A percentile compares a stretch with the other conserved stretches of the same genome.
phyloP scores from a whole-genome alignment of 2,888 invertebrate genomes.

The Drosophila mimetica region DNA sequence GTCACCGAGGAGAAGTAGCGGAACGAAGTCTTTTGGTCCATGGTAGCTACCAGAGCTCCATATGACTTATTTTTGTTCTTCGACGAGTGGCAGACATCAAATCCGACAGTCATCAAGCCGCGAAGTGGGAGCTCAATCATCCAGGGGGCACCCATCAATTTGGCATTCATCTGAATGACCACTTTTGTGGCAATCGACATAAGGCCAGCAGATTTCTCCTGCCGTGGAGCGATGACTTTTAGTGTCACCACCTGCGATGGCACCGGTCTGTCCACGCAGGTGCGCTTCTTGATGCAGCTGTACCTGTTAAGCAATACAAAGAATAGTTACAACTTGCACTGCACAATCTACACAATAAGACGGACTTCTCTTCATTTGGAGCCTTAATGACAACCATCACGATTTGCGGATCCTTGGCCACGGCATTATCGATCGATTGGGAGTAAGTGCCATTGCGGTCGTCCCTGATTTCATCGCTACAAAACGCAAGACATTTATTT shows the following conservation, averaged over 20 bases:
- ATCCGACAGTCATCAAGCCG: slow-evolving; percentile 92
- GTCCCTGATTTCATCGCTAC: slow-evolving; percentile 85
- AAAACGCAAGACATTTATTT: neutral
- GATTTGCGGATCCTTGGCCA: slow-evolving; percentile 86
- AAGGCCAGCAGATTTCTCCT: slow-evolving; percentile 80
- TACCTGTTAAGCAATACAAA: slow-evolving; percentile 86
- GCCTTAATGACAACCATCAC: slow-evolving; percentile 89
- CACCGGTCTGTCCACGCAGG: slow-evolving; percentile 90
- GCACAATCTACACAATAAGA: neutral
- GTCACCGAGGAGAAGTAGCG: slow-evolving; percentile 90
- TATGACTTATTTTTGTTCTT: slow-evolving; percentile 87
- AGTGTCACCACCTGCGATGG: slow-evolving; percentile 87
- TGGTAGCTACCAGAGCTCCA: slow-evolving; percentile 92
- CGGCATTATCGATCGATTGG: slow-evolving; percentile 86
- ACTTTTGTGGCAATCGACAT: slow-evolving; percentile 96
- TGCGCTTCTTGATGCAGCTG: slow-evolving; percentile 94
- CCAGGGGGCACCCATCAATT: slow-evolving; percentile 97
- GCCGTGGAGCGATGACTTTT: slow-evolving; percentile 83
- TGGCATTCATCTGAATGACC: slow-evolving; percentile 96
- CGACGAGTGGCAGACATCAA: slow-evolving; percentile 95
- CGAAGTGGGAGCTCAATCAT: slow-evolving; percentile 88
- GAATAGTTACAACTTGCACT: neutral
- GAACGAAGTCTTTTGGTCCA: slow-evolving; percentile 86
- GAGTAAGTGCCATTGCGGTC: slow-evolving; percentile 88
- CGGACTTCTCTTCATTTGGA: slow-evolving; percentile 86